Conservation (phyloP, 2,113 vertebrate species). For the Xyrauchen texanus region DNA sequence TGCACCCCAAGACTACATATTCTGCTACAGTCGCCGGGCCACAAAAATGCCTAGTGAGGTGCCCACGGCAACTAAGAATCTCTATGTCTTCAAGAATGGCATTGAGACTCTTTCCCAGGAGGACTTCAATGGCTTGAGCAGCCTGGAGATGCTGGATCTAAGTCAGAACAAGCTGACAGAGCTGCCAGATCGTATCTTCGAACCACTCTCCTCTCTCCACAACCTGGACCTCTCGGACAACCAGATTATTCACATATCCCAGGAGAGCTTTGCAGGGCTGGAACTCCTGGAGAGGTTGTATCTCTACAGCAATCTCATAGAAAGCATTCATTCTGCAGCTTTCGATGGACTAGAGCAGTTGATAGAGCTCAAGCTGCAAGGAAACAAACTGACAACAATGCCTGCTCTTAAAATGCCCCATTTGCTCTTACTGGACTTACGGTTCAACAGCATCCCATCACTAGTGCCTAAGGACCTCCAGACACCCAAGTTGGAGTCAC, state of each 20-base stretch:
- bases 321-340: constrained; percentile 82
- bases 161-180: constrained; percentile 89
- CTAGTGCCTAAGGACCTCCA: constrained; percentile 76
- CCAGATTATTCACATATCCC: constrained; percentile 85
- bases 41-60: constrained; percentile 76
- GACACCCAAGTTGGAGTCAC: constrained; percentile 82
- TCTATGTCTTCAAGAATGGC: constrained; percentile 88
- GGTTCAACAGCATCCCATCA: constrained; percentile 79
- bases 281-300: constrained; percentile 88
- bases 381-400: constrained; percentile 80
- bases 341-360: constrained; percentile 82
- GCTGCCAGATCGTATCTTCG: constrained; percentile 84
- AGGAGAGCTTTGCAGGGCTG: constrained; percentile 86
- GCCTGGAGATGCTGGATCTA: constrained; percentile 88
- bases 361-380: constrained; percentile 92
- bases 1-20: constrained; percentile 59
- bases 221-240: constrained; percentile 95
- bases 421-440: constrained; percentile 89
- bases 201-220: constrained; percentile 80
- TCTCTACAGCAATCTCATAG: constrained; percentile 86
- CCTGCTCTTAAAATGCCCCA: constrained; percentile 81
- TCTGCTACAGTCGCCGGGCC: constrained; percentile 70
- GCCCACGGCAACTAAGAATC: constrained; percentile 71
- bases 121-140: constrained; percentile 78
- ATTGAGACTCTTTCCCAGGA: constrained; percentile 77